A percentile compares a stretch with the other conserved stretches of the same genome.
These are phyloP conservation scores for Tenthredo scrophulariae DNA, from an alignment of 2,888 invertebrate species.

Conservation along the genomic window DNA sequence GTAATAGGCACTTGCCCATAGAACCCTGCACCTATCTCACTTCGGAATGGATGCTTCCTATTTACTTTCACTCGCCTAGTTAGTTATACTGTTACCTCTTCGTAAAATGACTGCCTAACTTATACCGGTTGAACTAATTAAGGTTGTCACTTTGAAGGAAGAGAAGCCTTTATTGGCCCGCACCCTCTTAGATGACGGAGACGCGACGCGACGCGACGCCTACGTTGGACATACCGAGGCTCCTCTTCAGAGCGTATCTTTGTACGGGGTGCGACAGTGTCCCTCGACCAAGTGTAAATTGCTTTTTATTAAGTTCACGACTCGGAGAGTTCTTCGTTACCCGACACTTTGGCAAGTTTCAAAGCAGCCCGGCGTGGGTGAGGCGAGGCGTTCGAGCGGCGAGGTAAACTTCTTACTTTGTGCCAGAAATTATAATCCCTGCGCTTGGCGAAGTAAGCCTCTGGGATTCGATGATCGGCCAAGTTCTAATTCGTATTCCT, in stretches of 20 bases:
- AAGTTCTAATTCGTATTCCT: slow-evolving; percentile 35
- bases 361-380: neutral
- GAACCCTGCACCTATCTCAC: slow-evolving; percentile 50
- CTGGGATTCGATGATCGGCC: slow-evolving; percentile 35
- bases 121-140: slow-evolving; percentile 39
- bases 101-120: slow-evolving; percentile 41
- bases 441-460: slow-evolving; percentile 1
- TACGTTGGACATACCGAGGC: neutral
- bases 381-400: neutral
- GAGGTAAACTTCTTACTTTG: slow-evolving; percentile 37
- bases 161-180: slow-evolving; percentile 37
- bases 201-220: neutral
- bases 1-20: neutral
- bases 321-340: slow-evolving; percentile 40
- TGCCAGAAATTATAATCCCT: slow-evolving; percentile 46
- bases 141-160: slow-evolving; percentile 41
- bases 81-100: slow-evolving; percentile 56
- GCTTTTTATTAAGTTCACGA: slow-evolving; percentile 46
- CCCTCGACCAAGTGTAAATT: slow-evolving; percentile 47
- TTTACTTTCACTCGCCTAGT: slow-evolving; percentile 54
- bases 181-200: slow-evolving; percentile 40
- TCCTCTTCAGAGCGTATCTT: slow-evolving; percentile 11
- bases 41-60: slow-evolving; percentile 27
- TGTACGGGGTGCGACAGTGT: neutral
- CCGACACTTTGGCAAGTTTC: slow-evolving; percentile 44